These are phyloP conservation scores for Spodoptera litura DNA, from an alignment of 1,140 invertebrate genomes.

Conservation along the genomic window DNA sequence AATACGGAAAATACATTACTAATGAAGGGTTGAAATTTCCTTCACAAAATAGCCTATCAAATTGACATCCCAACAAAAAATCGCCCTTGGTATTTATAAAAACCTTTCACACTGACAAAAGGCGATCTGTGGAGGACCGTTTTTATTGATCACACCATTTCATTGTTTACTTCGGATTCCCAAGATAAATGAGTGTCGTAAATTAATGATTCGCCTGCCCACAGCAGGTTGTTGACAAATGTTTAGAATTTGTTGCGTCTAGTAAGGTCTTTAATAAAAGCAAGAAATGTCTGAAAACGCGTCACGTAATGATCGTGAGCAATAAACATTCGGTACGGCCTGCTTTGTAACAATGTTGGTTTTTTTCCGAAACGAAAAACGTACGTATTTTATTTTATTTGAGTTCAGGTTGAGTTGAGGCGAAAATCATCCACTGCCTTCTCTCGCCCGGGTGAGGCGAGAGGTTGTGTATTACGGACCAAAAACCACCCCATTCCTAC, in stretches of 20 bases:
- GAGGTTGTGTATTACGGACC: no score
- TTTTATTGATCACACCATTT: conserved; percentile 51
- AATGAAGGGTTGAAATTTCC: neutral
- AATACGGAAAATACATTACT: neutral
- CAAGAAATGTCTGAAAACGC: conserved; percentile 27
- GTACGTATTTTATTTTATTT: no score
- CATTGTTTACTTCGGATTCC: conserved; percentile 56
- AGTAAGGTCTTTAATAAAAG: conserved; percentile 40
- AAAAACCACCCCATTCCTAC: no score
- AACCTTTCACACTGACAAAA: conserved; percentile 34
- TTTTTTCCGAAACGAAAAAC: no score
- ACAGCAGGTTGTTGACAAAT: conserved; percentile 57
- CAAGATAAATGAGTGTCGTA: conserved; percentile 57
- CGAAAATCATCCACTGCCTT: no score
- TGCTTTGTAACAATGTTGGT: no score
- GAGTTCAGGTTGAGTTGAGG: no score
- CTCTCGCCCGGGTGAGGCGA: no score
- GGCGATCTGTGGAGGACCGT: conserved; percentile 33
- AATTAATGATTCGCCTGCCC: conserved; percentile 61
- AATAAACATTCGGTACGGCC: conserved; percentile 12
- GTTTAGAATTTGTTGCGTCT: conserved; percentile 53
- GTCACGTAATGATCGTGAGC: conserved; percentile 5
- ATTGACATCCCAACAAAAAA: neutral
- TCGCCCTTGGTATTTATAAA: conserved; percentile 23
- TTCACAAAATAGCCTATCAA: conserved; percentile 7